phyloP scores from a whole-genome alignment of 2,797 vertebrate species.

The Bradypodion ventrale region DNA sequence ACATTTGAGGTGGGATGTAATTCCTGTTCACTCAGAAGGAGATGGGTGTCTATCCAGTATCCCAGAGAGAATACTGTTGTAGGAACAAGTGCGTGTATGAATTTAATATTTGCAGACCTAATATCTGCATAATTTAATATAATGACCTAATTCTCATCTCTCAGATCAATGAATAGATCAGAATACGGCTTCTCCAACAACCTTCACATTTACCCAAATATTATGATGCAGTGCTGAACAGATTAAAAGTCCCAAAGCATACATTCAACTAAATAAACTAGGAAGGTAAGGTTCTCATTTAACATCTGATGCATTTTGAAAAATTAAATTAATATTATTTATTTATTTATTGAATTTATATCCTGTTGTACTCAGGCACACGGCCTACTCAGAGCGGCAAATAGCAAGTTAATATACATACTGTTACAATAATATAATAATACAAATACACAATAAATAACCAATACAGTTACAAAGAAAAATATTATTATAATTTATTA shows the following conservation, averaged over 20 bases:
- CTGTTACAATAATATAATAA: too few relatives aligned
- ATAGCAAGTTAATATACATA: too few relatives aligned
- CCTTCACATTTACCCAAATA: not conserved
- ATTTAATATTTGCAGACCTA: not conserved
- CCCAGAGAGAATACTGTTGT: too few relatives aligned
- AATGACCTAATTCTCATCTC: not conserved
- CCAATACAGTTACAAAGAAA: too few relatives aligned
- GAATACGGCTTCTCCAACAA: not conserved
- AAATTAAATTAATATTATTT: not conserved
- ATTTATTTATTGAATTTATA: too few relatives aligned
- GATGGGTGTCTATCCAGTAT: too few relatives aligned
- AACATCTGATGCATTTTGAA: not conserved
- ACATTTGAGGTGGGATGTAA: too few relatives aligned
- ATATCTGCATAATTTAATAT: not conserved
- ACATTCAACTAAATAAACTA: not conserved
- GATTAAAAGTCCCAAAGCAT: too few relatives aligned
- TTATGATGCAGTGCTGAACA: not conserved
- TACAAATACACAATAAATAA: too few relatives aligned
- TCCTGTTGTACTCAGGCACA: too few relatives aligned
- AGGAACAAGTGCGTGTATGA: not conserved
- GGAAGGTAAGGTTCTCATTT: not conserved
- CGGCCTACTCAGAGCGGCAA: too few relatives aligned
- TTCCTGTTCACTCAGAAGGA: too few relatives aligned
- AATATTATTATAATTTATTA: not conserved
- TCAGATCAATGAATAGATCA: not conserved